Conservation (phyloP, 2,113 vertebrate genomes). For the Anthoscopus minutus region DNA sequence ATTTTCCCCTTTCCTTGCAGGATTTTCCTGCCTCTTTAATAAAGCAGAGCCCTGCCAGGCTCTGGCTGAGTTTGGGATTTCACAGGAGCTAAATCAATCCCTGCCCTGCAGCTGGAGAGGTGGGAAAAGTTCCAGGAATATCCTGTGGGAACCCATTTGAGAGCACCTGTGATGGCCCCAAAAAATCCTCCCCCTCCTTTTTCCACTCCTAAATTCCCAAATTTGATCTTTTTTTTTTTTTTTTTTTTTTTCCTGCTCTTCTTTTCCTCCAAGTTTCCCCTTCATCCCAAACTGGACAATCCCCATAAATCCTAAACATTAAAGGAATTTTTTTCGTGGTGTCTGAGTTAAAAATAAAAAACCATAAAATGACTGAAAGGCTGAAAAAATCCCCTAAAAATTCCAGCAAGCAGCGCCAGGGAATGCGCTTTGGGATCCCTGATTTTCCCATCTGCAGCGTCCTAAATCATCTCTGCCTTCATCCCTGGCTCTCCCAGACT, state of each 20-base stretch:
- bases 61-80: not conserved
- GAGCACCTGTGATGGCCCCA: not conserved
- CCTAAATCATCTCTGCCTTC: not conserved
- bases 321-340: not conserved
- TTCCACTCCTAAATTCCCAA: fast-evolving
- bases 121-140: not conserved
- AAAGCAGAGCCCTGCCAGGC: not conserved
- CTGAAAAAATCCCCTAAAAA: not conserved
- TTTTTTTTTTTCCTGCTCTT: too few relatives aligned
- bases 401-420: not conserved
- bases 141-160: not conserved
- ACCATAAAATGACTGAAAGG: not conserved
- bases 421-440: not conserved
- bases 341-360: not conserved
- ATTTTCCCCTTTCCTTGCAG: not conserved
- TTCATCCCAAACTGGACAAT: not conserved
- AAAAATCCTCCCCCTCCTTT: not conserved
- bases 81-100: not conserved
- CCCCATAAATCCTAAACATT: not conserved
- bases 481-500: not conserved
- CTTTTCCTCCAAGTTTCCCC: not conserved
- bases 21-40: not conserved
- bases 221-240: not conserved
- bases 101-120: not conserved
- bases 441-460: not conserved